Evolutionary conservation across 2,888 invertebrate genomes (phyloP), one percentile per base, ranked within the genome.

Genomic region (Cheilosia variabilis): DNA sequence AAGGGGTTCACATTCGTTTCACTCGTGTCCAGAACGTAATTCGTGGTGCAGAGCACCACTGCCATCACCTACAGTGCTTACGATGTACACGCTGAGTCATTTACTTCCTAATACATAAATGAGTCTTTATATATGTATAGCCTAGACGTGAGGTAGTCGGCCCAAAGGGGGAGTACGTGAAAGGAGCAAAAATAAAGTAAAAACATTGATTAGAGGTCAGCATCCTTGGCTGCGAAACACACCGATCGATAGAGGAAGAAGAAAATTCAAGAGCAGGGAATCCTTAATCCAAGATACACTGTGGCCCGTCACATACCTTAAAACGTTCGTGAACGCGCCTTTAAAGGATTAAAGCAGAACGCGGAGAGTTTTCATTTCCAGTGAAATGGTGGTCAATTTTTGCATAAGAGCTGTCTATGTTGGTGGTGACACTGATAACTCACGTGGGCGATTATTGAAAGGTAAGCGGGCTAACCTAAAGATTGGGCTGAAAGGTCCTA

Each of bases 191-290:
- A 41, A 53, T 31, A 55, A 73, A 66, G 68, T 17, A 68, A 71
- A 71, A 73, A 80, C 82, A 84, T 84, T 84, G 84, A 84, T 84
- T 84, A 84, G 80, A 84, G 84, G 84, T 84, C 84, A 84, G 84
- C 80, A 84, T 84, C 84, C 84, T 71, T 80, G 73, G 58, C 37
- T 37, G 37, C 37, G 34, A 68, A 72, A 65, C 45, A 50, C 60
- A 37, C 52, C 71, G 80, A 84, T 84, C 84, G 80, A 84, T 84
- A 75, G 60, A 71, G 65, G 2, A 31, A 1, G 7, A 66, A 13
- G 13, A 53, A 71, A 80, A 80, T 80, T 80, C 79, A 84, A 80
- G 80, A 75, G 55, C 79, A 84, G 55, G 71, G 34, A 62, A 37
- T 66, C 65, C 71, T 80, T 80, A 84, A 78, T 84, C 71, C 65